Base-by-base conservation (phyloP, 2,888 invertebrate species). In the Furcula furcula region DNA sequence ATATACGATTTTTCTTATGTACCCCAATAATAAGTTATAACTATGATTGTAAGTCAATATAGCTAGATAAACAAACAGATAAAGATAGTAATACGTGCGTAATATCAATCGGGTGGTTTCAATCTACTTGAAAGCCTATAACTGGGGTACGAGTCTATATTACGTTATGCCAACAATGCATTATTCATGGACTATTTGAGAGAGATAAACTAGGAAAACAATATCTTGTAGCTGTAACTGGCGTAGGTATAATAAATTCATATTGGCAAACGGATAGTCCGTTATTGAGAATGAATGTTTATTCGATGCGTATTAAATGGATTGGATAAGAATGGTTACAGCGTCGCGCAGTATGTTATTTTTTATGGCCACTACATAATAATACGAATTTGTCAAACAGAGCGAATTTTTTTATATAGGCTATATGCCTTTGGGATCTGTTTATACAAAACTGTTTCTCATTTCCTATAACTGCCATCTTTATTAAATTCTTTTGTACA, bases 41-140 rank as follows among this genome's bases (percentile, higher is more conserved):
- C 23, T 20, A 27, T 38, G 25, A 37, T 51, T 55, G 26, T 39
- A 36, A 36, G 31, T 53, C 27, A 36, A 50, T 44, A 42, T 35
- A 27, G 20, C 22, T 34, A 23, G 35, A 41, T 55, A 47, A 44
- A 51, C 34, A 44, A 53, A 55, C 56, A 55, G 46, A 42, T 55
- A 55, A 52, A 49, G 32, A 39, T 48, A 52, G 54, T 53, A 57
- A 57, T 60, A 50, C 47, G 53, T 50, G 52, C 45, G 49, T 46
- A 66, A 67, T 65, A 70, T 65, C 66, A 65, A 69, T 63, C 52
- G 45, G 48, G 57, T 56, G 55, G 55, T 66, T 78, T 74, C 78
- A 81, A 81, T 80, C 65, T 72, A 47, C 64, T 65, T 81, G 72
- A 81, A 77, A 80, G 80, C 78, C 59, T 62, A 64, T 55, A 55